Base-by-base conservation (phyloP, 2,113 vertebrate genomes). In the Saccopteryx bilineata region DNA sequence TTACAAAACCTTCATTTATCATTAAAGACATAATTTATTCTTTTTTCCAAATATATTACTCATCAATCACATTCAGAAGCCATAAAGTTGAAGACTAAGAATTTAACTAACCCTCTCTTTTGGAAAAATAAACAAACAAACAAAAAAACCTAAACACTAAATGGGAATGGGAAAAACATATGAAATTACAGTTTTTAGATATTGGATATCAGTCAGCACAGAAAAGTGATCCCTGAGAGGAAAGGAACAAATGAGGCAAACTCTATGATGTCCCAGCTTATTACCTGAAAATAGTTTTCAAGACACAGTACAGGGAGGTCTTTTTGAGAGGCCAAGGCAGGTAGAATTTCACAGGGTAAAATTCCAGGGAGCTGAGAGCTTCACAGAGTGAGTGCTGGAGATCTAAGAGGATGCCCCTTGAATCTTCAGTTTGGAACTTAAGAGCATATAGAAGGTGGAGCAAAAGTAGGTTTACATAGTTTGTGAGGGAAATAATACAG, bases 1-100 rank as follows among this genome's bases (percentile, higher is more conserved):
- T 65, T 84, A 66, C 46, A 58, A 95, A 81, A 23, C 15, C 90
- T 96, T 95, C 69, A 92, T 5, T 90, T 69, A 69, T 93, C 80
- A 63, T 65, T 93, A 61, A 28, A 82, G 24, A 89, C 85, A 11
- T 88, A 94, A 81, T 86, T 94, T 82, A 82, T 65, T 94, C 69
- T 92, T 1, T 93, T 90, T 56, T 96, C 63, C 68, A 94, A 93
- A 93, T 81, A 86, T 63, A 63, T 91, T 85, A 95, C 24, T 72
- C 82, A 79, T 52, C 74, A 80, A 52, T 33, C 71, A 95, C 10
- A n/a, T 75, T 84, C 33, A 68, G 63, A 94, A 91, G 12, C 46
- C 50, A 86, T 52, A 54, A 71, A 74, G 23, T 69, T 89, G 19
- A 48, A 74, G 50, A 86, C 33, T 19, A 75, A 83, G 48, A 33